A percentile compares a stretch with the other conserved stretches of the same genome.
phyloP scores from a whole-genome alignment of 1,140 invertebrate species.

The Akabosia matsudoensis region DNA sequence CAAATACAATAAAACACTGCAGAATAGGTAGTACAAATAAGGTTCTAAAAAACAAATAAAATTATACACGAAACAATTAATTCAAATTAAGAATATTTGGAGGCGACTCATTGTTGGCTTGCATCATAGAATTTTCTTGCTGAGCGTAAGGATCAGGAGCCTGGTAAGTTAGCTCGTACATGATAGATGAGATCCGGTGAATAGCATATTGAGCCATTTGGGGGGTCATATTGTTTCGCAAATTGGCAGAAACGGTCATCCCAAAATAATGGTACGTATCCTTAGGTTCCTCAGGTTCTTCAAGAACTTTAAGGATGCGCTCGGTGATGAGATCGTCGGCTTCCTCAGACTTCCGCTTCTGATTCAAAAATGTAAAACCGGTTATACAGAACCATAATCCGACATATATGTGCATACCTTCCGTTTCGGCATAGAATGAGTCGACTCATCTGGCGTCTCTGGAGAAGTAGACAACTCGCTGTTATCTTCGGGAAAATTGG shows the following conservation, averaged over 20 bases:
- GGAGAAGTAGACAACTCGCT: background rate
- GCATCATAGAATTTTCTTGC: background rate
- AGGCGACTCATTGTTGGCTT: background rate
- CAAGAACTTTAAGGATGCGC: background rate
- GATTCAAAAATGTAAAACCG: background rate
- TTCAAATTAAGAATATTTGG: no score
- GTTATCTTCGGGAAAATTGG: background rate
- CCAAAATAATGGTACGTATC: background rate
- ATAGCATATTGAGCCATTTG: conserved; percentile 7
- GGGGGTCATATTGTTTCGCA: background rate
- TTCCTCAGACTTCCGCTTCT: background rate
- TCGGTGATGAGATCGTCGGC: background rate
- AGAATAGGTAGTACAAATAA: no score
- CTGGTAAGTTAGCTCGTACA: conserved; percentile 3
- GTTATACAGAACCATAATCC: background rate
- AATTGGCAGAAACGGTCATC: background rate
- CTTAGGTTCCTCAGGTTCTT: background rate
- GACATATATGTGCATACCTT: background rate
- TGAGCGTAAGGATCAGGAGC: background rate
- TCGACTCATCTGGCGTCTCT: background rate
- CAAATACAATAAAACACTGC: background rate
- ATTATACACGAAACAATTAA: no score
- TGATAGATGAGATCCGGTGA: background rate
- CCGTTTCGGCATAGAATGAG: background rate
- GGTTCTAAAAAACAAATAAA: no score